These are phyloP conservation scores for Drosophila ogumai DNA, from an alignment of 1,140 invertebrate species.

Conservation along the genomic window DNA sequence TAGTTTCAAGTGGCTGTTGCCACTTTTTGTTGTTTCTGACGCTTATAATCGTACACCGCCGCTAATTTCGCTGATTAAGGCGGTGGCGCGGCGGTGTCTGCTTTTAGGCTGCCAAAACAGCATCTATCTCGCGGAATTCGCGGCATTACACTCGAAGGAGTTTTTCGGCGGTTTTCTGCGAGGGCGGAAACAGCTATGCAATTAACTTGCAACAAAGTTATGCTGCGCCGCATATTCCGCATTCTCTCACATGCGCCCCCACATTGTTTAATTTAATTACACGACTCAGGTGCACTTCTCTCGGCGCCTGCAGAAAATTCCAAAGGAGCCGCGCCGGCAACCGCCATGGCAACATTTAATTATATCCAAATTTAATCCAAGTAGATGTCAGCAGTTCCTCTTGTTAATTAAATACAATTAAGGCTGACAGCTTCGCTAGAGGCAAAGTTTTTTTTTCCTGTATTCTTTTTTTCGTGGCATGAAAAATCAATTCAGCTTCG, in stretches of 20 bases:
- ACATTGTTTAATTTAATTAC: conserved; percentile 79
- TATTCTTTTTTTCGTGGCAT: conserved; percentile 20
- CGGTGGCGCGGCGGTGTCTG: conserved; percentile 1
- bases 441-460: background rate
- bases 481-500: conserved; percentile 41
- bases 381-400: conserved; percentile 45
- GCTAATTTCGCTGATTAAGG: conserved; percentile 34
- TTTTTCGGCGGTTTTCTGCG: conserved; percentile 36
- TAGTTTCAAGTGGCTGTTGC: conserved; percentile 70
- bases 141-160: conserved; percentile 8
- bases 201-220: conserved; percentile 69
- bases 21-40: conserved; percentile 66
- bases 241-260: conserved; percentile 35
- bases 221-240: conserved; percentile 46
- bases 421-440: conserved; percentile 47
- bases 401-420: conserved; percentile 66
- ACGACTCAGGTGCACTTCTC: conserved; percentile 47
- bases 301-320: conserved; percentile 25
- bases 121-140: conserved; percentile 24
- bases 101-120: conserved; percentile 5
- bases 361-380: conserved; percentile 53
- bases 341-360: conserved; percentile 56
- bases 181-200: conserved; percentile 35
- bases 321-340: conserved; percentile 34
- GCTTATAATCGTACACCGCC: conserved; percentile 70